phyloP scores from a whole-genome alignment of 2,888 invertebrate genomes.

The Drosophila algonquin region DNA sequence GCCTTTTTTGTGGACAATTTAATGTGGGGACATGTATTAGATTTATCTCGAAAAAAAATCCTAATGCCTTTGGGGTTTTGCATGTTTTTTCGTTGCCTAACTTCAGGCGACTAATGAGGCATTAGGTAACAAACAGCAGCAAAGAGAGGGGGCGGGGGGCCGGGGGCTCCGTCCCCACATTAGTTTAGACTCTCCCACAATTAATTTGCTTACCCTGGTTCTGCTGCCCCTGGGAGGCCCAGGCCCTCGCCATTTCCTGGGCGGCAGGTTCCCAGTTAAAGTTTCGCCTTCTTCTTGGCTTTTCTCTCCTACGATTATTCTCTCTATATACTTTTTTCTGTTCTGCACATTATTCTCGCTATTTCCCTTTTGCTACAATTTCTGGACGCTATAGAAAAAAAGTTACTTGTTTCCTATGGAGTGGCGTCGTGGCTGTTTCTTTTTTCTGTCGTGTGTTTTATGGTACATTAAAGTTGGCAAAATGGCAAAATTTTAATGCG shows the following conservation, averaged over 20 bases:
- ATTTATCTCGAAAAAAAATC: not conserved
- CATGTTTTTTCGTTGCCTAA: constrained; percentile 47
- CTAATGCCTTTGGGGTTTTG: constrained; percentile 1
- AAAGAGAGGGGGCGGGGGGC: not conserved
- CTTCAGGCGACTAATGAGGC: constrained; percentile 59
- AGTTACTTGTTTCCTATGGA: constrained; percentile 54
- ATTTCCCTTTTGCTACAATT: constrained; percentile 55
- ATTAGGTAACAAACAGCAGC: constrained; percentile 42
- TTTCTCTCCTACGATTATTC: constrained; percentile 7
- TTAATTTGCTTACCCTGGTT: constrained; percentile 45
- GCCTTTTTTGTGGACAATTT: not conserved
- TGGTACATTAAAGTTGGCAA: constrained; percentile 75
- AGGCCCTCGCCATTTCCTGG: constrained; percentile 19
- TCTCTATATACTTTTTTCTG: constrained; percentile 8
- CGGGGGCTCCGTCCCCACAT: constrained; percentile 45
- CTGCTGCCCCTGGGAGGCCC: not conserved
- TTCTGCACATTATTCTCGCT: constrained; percentile 40
- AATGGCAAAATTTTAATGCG: constrained; percentile 75
- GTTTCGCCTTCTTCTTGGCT: constrained; percentile 22
- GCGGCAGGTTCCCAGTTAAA: constrained; percentile 25
- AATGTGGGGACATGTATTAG: not conserved
- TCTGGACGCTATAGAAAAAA: constrained; percentile 43
- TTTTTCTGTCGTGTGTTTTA: constrained; percentile 49
- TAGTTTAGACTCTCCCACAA: constrained; percentile 59
- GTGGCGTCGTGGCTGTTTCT: constrained; percentile 21